phyloP scores from a whole-genome alignment of 2,888 invertebrate species.

The Gymnocheta viridis region DNA sequence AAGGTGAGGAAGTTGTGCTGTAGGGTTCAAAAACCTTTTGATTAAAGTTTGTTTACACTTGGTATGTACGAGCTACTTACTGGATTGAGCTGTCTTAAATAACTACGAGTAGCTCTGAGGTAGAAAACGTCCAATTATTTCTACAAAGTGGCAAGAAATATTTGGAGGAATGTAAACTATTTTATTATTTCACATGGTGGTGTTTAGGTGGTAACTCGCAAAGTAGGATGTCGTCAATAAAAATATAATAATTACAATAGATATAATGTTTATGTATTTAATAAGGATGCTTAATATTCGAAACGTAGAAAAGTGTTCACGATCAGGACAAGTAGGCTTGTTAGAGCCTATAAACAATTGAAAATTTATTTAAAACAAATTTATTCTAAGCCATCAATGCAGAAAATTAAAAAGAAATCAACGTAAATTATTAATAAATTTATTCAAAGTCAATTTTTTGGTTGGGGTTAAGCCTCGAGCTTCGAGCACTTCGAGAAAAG shows the following conservation, averaged over 20 bases:
- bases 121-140: conserved; percentile 1
- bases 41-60: conserved; percentile 67
- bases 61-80: conserved; percentile 19
- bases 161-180: neutral
- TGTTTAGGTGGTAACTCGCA: neutral
- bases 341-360: too few relatives aligned
- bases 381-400: too few relatives aligned
- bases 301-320: too few relatives aligned
- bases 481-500: too few relatives aligned
- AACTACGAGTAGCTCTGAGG: neutral
- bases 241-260: too few relatives aligned
- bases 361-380: too few relatives aligned
- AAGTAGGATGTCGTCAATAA: neutral
- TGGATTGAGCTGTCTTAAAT: neutral
- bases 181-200: neutral
- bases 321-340: too few relatives aligned
- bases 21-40: conserved; percentile 67
- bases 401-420: too few relatives aligned
- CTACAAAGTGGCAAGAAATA: conserved; percentile 32
- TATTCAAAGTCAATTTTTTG: too few relatives aligned
- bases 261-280: neutral
- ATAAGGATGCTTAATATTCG: too few relatives aligned
- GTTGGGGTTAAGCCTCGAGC: too few relatives aligned
- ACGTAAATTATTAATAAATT: too few relatives aligned
- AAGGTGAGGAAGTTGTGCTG: conserved; percentile 60